phyloP scores from a whole-genome alignment of 1,140 invertebrate species.

The Listronotus bonariensis region DNA sequence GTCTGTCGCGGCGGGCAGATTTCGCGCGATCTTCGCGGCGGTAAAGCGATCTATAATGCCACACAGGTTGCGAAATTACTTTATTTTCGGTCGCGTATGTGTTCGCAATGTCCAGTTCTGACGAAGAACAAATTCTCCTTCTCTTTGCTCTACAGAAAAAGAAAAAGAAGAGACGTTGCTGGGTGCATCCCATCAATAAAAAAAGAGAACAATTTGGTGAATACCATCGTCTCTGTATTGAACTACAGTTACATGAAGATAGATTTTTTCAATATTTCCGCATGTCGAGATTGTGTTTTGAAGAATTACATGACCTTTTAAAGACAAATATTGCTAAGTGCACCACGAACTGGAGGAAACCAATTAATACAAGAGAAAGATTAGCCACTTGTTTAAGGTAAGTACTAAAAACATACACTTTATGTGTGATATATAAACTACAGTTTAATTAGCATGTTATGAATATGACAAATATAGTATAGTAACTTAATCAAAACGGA shows the following conservation, averaged over 20 bases:
- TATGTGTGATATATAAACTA: background rate
- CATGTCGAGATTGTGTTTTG: constrained; percentile 11
- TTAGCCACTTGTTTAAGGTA: constrained; percentile 10
- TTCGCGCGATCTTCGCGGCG: no score
- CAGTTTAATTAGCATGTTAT: background rate
- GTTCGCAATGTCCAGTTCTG: background rate
- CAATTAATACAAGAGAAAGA: constrained; percentile 7
- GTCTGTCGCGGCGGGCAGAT: no score
- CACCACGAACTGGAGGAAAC: constrained; percentile 1
- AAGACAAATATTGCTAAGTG: constrained; percentile 3
- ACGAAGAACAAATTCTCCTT: background rate
- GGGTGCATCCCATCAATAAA: constrained; percentile 9
- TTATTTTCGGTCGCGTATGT: no score
- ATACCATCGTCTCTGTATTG: constrained; percentile 18
- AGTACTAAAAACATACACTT: background rate
- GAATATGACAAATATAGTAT: constrained; percentile 1
- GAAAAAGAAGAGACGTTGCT: constrained; percentile 9
- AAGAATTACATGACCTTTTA: constrained; percentile 9
- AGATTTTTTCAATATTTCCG: constrained; percentile 12
- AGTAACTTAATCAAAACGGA: no score
- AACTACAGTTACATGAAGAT: constrained; percentile 17
- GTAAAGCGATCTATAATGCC: no score
- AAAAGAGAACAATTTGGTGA: constrained; percentile 11
- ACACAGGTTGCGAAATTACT: no score
- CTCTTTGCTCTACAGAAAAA: constrained; percentile 11